Evolutionary conservation across 2,797 vertebrate species (phyloP).

Genomic region (Hozukius guyotensis): DNA sequence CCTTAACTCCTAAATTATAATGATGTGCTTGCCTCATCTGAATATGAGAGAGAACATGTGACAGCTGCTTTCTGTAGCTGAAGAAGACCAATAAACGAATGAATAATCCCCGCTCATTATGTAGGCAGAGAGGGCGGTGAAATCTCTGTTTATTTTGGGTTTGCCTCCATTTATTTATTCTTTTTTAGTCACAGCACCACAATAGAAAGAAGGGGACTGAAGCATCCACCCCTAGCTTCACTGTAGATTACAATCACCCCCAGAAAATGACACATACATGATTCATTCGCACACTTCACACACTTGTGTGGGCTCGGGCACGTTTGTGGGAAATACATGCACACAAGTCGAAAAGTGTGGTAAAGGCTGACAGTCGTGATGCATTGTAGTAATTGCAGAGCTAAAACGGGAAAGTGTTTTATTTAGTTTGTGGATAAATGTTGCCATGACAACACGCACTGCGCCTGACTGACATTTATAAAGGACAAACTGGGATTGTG

Average conservation of each 20-base stretch:
- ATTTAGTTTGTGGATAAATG: conserved; percentile 38
- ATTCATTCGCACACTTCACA: conserved; percentile 43
- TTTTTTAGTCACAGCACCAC: neutral
- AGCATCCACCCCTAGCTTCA: conserved; percentile 15
- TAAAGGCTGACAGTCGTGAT: conserved; percentile 20
- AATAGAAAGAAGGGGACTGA: conserved; percentile 11
- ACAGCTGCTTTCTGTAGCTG: conserved; percentile 31
- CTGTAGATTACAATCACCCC: conserved; percentile 24
- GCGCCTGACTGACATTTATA: conserved; percentile 41
- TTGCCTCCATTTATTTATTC: neutral
- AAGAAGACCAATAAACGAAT: conserved; percentile 16
- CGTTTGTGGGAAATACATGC: neutral
- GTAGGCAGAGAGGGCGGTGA: neutral
- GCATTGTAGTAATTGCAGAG: conserved; percentile 27
- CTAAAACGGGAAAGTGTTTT: conserved; percentile 30
- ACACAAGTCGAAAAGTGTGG: neutral
- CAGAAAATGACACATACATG: conserved; percentile 39
- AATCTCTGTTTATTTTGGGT: conserved; percentile 12
- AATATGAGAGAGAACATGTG: conserved; percentile 10
- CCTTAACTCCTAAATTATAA: conserved; percentile 5
- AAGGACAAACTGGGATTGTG: conserved; percentile 11
- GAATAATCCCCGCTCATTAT: conserved; percentile 41
- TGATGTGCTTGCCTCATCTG: conserved; percentile 12
- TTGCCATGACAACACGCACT: conserved; percentile 39
- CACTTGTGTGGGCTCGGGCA: neutral